Conservation (phyloP, 2,797 vertebrate genomes). For the Pristis pectinata region DNA sequence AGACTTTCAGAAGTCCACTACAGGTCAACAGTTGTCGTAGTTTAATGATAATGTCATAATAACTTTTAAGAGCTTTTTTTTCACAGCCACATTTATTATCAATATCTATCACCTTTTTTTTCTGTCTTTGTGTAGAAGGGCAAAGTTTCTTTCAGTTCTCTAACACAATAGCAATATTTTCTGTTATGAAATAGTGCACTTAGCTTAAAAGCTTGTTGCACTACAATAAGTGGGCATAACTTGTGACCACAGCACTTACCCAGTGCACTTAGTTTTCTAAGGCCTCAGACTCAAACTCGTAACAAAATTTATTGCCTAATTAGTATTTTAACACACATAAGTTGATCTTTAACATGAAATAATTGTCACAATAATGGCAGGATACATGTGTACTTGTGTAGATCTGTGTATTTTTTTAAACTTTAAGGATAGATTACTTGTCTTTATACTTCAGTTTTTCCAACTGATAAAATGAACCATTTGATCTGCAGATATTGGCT, state of each 20-base stretch:
- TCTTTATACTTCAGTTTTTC: constrained; percentile 19
- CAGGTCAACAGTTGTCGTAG: background rate
- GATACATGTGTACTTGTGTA: background rate
- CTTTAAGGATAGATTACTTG: constrained; percentile 6
- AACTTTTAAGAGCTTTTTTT: background rate
- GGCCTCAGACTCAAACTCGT: constrained; percentile 20
- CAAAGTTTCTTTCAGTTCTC: constrained; percentile 23
- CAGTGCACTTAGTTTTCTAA: constrained; percentile 22
- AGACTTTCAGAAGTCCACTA: background rate
- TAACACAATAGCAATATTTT: constrained; percentile 31
- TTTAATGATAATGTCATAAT: background rate
- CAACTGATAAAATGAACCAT: background rate
- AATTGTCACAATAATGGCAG: constrained; percentile 15
- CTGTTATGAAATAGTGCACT: constrained; percentile 35
- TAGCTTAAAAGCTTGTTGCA: constrained; percentile 29
- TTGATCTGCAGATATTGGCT: constrained; percentile 25
- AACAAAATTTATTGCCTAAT: constrained; percentile 24
- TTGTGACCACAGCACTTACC: constrained; percentile 25
- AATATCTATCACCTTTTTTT: background rate
- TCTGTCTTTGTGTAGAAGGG: background rate
- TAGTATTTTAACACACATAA: background rate
- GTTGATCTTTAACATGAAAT: constrained; percentile 18
- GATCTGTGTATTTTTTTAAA: constrained; percentile 14
- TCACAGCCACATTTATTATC: constrained; percentile 8
- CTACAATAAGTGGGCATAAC: background rate